phyloP scores from a whole-genome alignment of 37 sponge, comb jelly and placozoan genomes.

The Diacarnus erythraeanus region DNA sequence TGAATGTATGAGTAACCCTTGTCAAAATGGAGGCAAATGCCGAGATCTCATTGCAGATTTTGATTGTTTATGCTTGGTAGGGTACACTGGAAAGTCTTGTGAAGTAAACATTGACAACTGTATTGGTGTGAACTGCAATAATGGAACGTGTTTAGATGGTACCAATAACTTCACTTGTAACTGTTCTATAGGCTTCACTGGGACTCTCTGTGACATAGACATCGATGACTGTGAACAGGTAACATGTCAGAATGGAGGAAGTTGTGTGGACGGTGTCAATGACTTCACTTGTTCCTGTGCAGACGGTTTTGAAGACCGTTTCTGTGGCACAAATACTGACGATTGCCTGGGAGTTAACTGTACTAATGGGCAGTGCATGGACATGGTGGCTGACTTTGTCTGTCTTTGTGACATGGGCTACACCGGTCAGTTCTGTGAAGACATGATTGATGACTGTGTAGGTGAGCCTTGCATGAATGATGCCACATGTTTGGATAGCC shows the following conservation, averaged over 20 bases:
- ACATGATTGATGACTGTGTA: constrained; percentile 31
- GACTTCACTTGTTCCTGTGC: constrained; percentile 34
- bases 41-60: constrained; percentile 29
- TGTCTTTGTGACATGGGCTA: constrained; percentile 63
- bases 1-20: constrained; percentile 40
- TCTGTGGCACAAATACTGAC: constrained; percentile 26
- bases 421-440: constrained; percentile 56
- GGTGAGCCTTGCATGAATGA: constrained; percentile 14
- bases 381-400: constrained; percentile 16
- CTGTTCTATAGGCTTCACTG: constrained; percentile 57
- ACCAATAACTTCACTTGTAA: constrained; percentile 36
- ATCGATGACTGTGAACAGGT: constrained; percentile 44
- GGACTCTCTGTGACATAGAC: constrained; percentile 29
- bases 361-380: constrained; percentile 48
- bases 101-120: constrained; percentile 35
- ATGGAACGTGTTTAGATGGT: constrained; percentile 43
- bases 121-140: constrained; percentile 23
- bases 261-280: constrained; percentile 7
- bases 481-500: constrained; percentile 47
- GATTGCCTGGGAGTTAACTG: constrained; percentile 16
- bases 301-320: constrained; percentile 35
- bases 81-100: constrained; percentile 29
- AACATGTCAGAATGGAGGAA: constrained; percentile 61
- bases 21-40: constrained; percentile 47
- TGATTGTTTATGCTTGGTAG: constrained; percentile 49